Percentiles rank a stretch among this genome's conserved stretches.
phyloP scores from a whole-genome alignment of 2,888 invertebrate genomes.

The Lutraria lutraria region DNA sequence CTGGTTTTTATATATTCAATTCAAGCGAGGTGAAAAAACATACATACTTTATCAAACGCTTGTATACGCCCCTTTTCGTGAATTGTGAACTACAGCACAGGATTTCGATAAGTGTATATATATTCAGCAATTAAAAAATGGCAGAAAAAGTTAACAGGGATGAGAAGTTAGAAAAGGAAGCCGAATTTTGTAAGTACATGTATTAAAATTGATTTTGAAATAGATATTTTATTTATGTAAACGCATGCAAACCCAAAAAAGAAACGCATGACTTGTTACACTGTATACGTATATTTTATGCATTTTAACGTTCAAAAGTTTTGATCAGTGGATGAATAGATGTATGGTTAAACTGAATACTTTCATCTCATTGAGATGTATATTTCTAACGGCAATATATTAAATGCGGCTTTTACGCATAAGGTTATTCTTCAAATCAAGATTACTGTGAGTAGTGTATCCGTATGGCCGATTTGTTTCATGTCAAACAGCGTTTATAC shows the following conservation, averaged over 20 bases:
- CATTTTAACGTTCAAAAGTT: not conserved
- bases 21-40: slow-evolving; percentile 29
- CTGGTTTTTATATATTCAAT: not conserved
- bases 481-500: too few relatives aligned
- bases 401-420: not conserved
- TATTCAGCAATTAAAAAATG: slow-evolving; percentile 33
- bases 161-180: slow-evolving; percentile 54
- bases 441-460: too few relatives aligned
- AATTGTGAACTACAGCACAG: not conserved
- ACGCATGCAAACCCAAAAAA: not conserved
- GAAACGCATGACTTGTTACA: not conserved
- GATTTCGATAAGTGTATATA: not conserved
- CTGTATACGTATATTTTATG: not conserved
- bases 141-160: slow-evolving; percentile 46
- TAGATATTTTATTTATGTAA: not conserved
- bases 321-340: not conserved
- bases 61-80: slow-evolving; percentile 15
- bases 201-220: not conserved
- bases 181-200: slow-evolving; percentile 61
- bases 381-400: not conserved
- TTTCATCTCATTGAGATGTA: not conserved
- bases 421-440: too few relatives aligned
- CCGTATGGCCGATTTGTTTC: too few relatives aligned
- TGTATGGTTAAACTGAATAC: not conserved
- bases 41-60: not conserved